Conservation (phyloP, 2,113 vertebrate genomes). For the Terrapene triunguis region DNA sequence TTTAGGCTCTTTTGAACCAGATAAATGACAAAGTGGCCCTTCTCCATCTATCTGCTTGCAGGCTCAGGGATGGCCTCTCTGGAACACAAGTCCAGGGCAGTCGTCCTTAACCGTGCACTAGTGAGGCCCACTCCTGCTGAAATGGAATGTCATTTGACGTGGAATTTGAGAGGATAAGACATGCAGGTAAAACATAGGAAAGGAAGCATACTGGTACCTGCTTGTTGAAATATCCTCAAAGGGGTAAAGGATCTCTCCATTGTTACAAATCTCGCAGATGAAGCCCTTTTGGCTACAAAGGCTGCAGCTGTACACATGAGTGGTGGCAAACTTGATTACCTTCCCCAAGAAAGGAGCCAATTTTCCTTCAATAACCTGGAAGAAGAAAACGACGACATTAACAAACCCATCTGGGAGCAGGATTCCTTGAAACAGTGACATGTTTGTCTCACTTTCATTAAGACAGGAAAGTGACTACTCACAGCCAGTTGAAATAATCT, state of each 20-base stretch:
- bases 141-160: neutral
- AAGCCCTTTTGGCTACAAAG: conserved; percentile 98
- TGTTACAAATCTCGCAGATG: conserved; percentile 98
- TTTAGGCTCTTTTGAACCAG: neutral
- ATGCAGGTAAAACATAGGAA: neutral
- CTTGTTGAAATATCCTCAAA: conserved; percentile 95
- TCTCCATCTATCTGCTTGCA: neutral
- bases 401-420: neutral
- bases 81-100: neutral
- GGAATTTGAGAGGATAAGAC: neutral
- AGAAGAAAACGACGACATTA: conserved; percentile 30
- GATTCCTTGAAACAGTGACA: conserved; percentile 30
- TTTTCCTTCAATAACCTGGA: conserved; percentile 97
- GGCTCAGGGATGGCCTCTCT: neutral
- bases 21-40: neutral
- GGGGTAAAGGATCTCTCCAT: conserved; percentile 95
- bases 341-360: conserved; percentile 96
- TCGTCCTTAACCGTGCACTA: neutral
- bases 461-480: conserved; percentile 24
- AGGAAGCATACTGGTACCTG: conserved; percentile 83
- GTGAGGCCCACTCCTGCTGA: neutral
- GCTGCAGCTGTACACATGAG: conserved; percentile 97
- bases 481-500: neutral
- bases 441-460: conserved; percentile 50
- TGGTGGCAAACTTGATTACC: conserved; percentile 97